Percentiles rank a stretch among this genome's conserved stretches.
Conservation (phyloP, 1,140 invertebrate genomes). For the Lucilia sericata region DNA sequence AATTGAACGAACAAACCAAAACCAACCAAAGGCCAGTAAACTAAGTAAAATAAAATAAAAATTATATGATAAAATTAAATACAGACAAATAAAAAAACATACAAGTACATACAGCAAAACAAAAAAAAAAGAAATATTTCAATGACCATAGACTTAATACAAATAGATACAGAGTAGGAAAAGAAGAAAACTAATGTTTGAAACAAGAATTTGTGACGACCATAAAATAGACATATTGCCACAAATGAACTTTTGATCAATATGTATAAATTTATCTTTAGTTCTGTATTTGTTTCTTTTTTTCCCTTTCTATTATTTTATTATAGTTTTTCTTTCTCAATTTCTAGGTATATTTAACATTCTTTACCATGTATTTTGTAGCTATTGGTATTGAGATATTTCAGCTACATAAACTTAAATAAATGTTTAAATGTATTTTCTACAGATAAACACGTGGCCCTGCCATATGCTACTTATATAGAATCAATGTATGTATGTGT, state of each 20-base stretch:
- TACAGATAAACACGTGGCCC: conserved; percentile 4
- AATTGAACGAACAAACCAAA: conserved; percentile 37
- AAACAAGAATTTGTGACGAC: conserved; percentile 10
- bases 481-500: background rate
- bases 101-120: background rate
- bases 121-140: too few relatives aligned
- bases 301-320: too few relatives aligned
- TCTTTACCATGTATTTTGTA: background rate
- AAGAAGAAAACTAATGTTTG: background rate
- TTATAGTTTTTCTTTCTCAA: too few relatives aligned
- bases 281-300: too few relatives aligned
- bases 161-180: background rate
- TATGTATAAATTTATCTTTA: conserved; percentile 38
- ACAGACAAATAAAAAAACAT: background rate
- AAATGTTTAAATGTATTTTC: background rate
- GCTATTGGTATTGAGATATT: background rate
- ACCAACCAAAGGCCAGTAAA: conserved; percentile 3
- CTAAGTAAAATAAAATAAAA: background rate
- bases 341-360: background rate
- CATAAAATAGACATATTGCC: conserved; percentile 44
- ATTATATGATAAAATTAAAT: conserved; percentile 15
- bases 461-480: background rate
- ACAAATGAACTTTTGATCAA: conserved; percentile 46
- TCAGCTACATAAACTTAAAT: conserved; percentile 1
- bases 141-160: conserved; percentile 21